A percentile compares a stretch with the other conserved stretches of the same genome.
Conservation (phyloP, 2,113 vertebrate species). For the Carassius auratus region DNA sequence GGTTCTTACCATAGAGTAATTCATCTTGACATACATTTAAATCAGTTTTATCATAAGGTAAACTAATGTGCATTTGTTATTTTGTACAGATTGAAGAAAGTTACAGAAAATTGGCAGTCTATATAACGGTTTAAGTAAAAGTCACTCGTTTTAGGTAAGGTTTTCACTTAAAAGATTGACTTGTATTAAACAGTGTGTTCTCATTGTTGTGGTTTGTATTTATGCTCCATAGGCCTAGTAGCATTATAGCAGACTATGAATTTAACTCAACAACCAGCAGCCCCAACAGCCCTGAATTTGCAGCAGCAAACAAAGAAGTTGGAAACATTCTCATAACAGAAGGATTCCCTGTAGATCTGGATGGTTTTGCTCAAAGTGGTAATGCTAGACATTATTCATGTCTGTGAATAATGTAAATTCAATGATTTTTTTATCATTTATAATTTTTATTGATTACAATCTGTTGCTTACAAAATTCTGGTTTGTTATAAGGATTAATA, state of each 20-base stretch:
- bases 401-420: too few species aligned
- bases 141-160: slow-evolving; percentile 43
- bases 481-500: background rate
- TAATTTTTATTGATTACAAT: background rate
- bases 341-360: background rate
- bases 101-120: background rate
- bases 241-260: slow-evolving; percentile 61
- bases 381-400: background rate
- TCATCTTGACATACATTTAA: background rate
- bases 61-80: background rate
- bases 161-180: background rate
- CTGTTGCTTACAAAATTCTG: background rate
- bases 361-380: slow-evolving; percentile 37
- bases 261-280: slow-evolving; percentile 33
- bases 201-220: slow-evolving; percentile 23
- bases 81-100: slow-evolving; percentile 31
- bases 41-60: too few species aligned
- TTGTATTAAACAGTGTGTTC: background rate
- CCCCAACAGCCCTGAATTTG: background rate
- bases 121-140: background rate
- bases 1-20: background rate
- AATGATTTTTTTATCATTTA: background rate
- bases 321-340: accelerated
- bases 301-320: slow-evolving; percentile 39
- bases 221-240: slow-evolving; percentile 61